Evolutionary conservation across 2,797 vertebrate genomes (phyloP).

Genomic region (Xiphophorus birchmanni): DNA sequence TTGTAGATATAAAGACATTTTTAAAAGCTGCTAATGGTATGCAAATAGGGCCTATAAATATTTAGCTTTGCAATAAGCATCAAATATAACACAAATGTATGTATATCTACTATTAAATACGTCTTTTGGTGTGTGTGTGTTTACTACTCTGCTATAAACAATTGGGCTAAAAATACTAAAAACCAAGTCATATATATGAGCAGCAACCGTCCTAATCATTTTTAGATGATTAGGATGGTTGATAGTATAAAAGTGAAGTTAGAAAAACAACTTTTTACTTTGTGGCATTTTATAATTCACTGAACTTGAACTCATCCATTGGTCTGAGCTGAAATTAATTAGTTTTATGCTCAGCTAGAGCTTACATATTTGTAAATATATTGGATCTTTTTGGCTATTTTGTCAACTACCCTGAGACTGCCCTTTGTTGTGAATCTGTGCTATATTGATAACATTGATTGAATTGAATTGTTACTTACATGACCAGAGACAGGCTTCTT

Average conservation of each 20-base stretch:
- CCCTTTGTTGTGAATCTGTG: background rate
- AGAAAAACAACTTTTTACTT: background rate
- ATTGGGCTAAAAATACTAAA: background rate
- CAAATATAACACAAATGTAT: background rate
- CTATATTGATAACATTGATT: background rate
- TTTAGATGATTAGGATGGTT: background rate
- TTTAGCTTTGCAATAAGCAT: background rate
- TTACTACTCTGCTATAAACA: background rate
- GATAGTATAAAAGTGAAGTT: background rate
- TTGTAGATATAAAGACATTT: background rate
- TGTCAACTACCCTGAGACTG: background rate
- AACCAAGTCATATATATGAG: background rate
- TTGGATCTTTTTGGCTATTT: background rate
- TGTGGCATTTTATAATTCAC: background rate
- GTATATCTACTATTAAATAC: background rate
- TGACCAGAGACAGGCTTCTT: background rate
- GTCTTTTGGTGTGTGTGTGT: no score
- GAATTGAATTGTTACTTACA: background rate
- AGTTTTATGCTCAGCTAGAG: background rate
- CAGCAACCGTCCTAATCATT: background rate
- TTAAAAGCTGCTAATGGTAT: background rate
- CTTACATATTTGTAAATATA: background rate
- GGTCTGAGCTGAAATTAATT: background rate
- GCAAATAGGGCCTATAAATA: background rate
- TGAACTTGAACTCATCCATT: background rate